Base-by-base conservation (phyloP, 2,888 invertebrate species). In the Dryococelus australis region DNA sequence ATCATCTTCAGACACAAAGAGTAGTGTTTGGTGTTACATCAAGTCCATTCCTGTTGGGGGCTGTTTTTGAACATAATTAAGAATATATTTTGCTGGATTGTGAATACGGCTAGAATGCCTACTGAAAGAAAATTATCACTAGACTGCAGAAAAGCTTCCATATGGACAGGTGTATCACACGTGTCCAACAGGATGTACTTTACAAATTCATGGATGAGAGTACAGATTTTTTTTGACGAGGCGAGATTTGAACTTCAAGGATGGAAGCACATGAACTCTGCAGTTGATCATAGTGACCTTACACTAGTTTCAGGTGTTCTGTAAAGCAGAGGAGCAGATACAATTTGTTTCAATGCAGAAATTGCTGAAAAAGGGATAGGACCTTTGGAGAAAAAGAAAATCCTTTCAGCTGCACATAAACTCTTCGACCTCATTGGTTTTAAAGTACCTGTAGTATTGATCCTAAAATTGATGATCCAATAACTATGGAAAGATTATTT, bases 31-130 rank as follows among this genome's bases (percentile, higher is more conserved):
- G 47, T 47, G 47, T 2, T 2, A 84, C 80, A 28, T 27, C 84
- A 5, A 89, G 89, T 86, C 88, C 87, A 27, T 89, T 89, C 83
- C 85, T 88, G 43, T 43, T 88, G 2, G 87, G 81, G 8, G 86
- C 87, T 9, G 86, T 86, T 0, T 85, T 87, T 51, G 28, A 86
- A 27, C 53, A 88, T 84, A 88, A 88, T 84, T 78, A 88, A 47
- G 47, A 28, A 0, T 12, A 12, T 27, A 5, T 24, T 28, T 80
- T 80, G 12, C 26, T 0, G 24, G 80, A 80, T 80, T n/a, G 80
- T n/a, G n/a, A n/a, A 80, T 20, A 13, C n/a, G 47, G 47, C n/a
- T 2, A 12, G 26, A 80, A 28, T 27, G 12, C 13, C 12, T 80
- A 80, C 28, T n/a, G 26, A 12, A 12, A 80, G 26, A n/a, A 80